Evolutionary conservation across 2,113 vertebrate species (phyloP).

Genomic region (Brachionichthys hirsutus): DNA sequence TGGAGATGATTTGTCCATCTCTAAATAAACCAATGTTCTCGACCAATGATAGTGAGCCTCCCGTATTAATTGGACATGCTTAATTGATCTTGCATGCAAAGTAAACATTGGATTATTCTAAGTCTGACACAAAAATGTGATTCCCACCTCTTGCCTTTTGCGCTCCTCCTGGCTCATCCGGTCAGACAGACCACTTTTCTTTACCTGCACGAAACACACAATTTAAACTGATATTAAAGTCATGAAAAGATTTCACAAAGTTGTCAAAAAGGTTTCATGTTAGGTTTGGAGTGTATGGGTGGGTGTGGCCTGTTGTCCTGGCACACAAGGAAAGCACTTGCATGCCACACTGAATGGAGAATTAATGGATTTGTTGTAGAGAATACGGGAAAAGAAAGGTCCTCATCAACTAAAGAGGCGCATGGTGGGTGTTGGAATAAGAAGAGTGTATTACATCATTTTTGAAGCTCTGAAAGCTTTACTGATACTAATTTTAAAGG

Average conservation of each 20-base stretch:
- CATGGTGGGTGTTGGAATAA: neutral
- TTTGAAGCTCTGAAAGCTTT: too few relatives aligned
- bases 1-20: too few relatives aligned
- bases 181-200: conserved; percentile 85
- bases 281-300: too few relatives aligned
- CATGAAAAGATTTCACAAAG: neutral
- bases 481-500: too few relatives aligned
- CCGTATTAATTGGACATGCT: neutral
- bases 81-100: neutral
- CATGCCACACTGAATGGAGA: conserved; percentile 30
- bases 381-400: neutral
- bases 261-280: neutral
- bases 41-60: conserved; percentile 10
- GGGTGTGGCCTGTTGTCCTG: too few relatives aligned
- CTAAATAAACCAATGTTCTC: neutral
- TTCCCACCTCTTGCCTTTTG: conserved; percentile 92
- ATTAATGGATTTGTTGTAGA: conserved; percentile 11
- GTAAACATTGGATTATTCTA: neutral
- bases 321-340: neutral
- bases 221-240: neutral
- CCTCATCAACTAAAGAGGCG: neutral
- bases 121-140: neutral
- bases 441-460: too few relatives aligned
- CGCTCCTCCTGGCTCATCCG: conserved; percentile 87
- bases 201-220: conserved; percentile 79